phyloP scores from a whole-genome alignment of 1,140 invertebrate genomes.

The Drosophila rhopaloa region DNA sequence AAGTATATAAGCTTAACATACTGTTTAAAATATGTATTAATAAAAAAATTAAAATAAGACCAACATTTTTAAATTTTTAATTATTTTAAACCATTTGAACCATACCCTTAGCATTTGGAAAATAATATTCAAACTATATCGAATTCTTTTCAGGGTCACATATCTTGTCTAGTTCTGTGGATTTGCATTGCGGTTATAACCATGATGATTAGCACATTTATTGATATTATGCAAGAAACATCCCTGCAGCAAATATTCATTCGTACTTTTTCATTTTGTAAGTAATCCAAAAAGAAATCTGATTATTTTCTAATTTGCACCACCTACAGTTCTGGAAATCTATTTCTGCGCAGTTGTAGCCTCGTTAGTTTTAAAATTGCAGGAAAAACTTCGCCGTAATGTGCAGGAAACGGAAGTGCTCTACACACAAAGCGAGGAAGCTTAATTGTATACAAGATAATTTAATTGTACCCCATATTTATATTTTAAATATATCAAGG shows the following conservation, averaged over 20 bases:
- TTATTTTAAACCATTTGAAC: too few relatives aligned
- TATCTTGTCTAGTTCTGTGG: slow-evolving; percentile 41
- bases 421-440: slow-evolving; percentile 14
- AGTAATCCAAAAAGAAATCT: background rate
- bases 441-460: background rate
- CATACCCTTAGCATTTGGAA: too few relatives aligned
- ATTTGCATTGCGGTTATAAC: slow-evolving; percentile 7
- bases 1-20: too few relatives aligned
- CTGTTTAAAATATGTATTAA: too few relatives aligned
- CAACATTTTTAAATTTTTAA: too few relatives aligned
- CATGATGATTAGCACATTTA: background rate
- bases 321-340: slow-evolving; percentile 31
- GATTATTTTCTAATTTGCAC: background rate
- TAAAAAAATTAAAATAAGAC: too few relatives aligned
- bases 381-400: background rate
- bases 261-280: background rate
- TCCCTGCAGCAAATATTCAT: background rate
- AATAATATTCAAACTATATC: too few relatives aligned
- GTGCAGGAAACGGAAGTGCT: slow-evolving; percentile 49
- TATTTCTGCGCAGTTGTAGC: slow-evolving; percentile 47
- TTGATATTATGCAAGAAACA: slow-evolving; percentile 8
- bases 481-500: background rate
- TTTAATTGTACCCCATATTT: background rate
- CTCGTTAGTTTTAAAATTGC: slow-evolving; percentile 42
- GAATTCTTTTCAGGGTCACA: slow-evolving; percentile 15